Evolutionary conservation across 2,888 invertebrate species (phyloP).

Genomic region (Acleris sparsana): DNA sequence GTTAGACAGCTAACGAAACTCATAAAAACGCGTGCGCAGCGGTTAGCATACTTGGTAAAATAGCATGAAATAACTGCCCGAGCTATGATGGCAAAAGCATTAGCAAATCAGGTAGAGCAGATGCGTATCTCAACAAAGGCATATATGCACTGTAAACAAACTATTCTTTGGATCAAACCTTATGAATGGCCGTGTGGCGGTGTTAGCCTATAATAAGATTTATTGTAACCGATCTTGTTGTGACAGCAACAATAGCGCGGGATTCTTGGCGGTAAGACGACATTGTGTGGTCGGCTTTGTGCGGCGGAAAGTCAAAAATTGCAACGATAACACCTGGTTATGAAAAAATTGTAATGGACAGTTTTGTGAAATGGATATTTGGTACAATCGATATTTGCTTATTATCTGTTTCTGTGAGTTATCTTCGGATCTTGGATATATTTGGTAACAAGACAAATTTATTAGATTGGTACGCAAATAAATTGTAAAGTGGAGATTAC

Average conservation of each 20-base stretch:
- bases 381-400: conserved; percentile 3
- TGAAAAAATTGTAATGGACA: conserved; percentile 43
- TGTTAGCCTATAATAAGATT: conserved; percentile 78
- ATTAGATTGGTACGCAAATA: too few species aligned
- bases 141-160: conserved; percentile 64
- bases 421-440: background rate
- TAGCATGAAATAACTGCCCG: background rate
- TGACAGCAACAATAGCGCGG: conserved; percentile 75
- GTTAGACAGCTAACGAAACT: too few species aligned
- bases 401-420: background rate
- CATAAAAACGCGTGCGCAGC: background rate
- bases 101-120: conserved; percentile 60
- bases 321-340: conserved; percentile 64
- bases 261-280: conserved; percentile 68
- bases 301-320: conserved; percentile 67
- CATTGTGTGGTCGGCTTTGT: conserved; percentile 78
- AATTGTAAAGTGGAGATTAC: too few species aligned
- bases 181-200: conserved; percentile 68
- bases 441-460: too few species aligned
- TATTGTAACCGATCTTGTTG: conserved; percentile 84
- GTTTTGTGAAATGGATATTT: conserved; percentile 15
- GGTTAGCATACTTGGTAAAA: too few species aligned
- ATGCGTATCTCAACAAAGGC: conserved; percentile 66
- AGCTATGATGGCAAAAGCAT: conserved; percentile 7
- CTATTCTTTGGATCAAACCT: conserved; percentile 63